A percentile compares a stretch with the other conserved stretches of the same genome.
phyloP scores from a whole-genome alignment of 2,888 invertebrate species.

The Brenthis daphne region DNA sequence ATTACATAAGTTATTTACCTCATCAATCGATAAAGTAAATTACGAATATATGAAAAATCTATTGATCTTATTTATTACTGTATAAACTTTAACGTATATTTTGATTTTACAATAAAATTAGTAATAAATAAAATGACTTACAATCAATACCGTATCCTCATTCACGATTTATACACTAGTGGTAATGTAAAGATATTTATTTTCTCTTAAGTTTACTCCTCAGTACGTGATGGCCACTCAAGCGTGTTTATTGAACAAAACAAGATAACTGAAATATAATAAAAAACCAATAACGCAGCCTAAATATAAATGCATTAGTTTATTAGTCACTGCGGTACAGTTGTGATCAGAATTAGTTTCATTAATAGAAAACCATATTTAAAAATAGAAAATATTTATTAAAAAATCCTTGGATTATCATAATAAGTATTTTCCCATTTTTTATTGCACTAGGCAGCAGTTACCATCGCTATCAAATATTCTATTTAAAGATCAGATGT shows the following conservation, averaged over 20 bases:
- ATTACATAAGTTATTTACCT: too few relatives aligned
- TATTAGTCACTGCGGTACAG: slow-evolving; percentile 62
- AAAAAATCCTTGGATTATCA: too few relatives aligned
- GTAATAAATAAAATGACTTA: slow-evolving; percentile 11
- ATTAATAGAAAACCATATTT: neutral
- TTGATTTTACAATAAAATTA: neutral
- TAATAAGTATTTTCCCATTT: too few relatives aligned
- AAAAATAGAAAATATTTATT: neutral
- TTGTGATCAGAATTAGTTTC: neutral
- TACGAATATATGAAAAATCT: neutral
- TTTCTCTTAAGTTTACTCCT: slow-evolving; percentile 41
- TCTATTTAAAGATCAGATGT: too few relatives aligned
- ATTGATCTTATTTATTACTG: neutral
- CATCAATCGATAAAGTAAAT: too few relatives aligned
- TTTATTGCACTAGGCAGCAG: too few relatives aligned
- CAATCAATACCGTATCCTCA: neutral
- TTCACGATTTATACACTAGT: slow-evolving; percentile 49
- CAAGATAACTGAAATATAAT: slow-evolving; percentile 63
- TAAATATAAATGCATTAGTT: slow-evolving; percentile 77
- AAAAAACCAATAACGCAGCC: slow-evolving; percentile 69
- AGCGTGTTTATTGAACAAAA: slow-evolving; percentile 49
- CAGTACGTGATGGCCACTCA: slow-evolving; percentile 52
- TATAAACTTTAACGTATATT: neutral
- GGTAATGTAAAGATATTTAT: slow-evolving; percentile 47
- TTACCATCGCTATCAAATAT: too few relatives aligned